phyloP scores from a whole-genome alignment of 2,797 vertebrate species.

The Lepilemur septentrionalis region DNA sequence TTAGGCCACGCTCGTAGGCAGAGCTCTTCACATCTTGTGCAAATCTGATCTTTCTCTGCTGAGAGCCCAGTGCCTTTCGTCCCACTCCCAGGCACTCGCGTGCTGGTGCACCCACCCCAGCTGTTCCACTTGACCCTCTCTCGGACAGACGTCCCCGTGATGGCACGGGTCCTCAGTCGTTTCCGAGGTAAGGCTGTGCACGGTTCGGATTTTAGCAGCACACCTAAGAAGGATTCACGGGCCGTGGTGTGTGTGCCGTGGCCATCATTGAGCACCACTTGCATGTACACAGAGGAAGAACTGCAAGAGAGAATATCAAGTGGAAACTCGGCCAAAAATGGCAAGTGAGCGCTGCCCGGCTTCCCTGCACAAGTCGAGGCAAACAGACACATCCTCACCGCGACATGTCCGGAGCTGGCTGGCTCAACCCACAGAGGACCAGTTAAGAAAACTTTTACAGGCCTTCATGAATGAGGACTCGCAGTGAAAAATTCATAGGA shows the following conservation, averaged over 20 bases:
- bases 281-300: neutral
- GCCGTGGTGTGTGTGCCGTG: neutral
- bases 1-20: rapidly evolving
- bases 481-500: slow-evolving; percentile 83
- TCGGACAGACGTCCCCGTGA: rapidly evolving
- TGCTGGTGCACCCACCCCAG: no score
- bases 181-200: rapidly evolving
- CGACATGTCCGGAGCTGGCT: slow-evolving; percentile 49
- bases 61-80: rapidly evolving
- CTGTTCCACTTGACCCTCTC: neutral
- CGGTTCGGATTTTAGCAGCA: neutral
- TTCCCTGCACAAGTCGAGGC: slow-evolving; percentile 31
- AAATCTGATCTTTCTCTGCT: neutral
- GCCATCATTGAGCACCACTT: neutral
- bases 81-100: neutral
- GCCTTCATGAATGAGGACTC: slow-evolving; percentile 79
- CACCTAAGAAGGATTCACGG: neutral
- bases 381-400: slow-evolving; percentile 35
- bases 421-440: slow-evolving; percentile 65
- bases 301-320: neutral
- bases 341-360: neutral
- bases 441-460: slow-evolving; percentile 75
- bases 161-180: neutral
- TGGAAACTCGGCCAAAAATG: neutral
- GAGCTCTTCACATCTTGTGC: rapidly evolving